Conservation (phyloP, 2,113 vertebrate genomes). For the Eptesicus fuscus region DNA sequence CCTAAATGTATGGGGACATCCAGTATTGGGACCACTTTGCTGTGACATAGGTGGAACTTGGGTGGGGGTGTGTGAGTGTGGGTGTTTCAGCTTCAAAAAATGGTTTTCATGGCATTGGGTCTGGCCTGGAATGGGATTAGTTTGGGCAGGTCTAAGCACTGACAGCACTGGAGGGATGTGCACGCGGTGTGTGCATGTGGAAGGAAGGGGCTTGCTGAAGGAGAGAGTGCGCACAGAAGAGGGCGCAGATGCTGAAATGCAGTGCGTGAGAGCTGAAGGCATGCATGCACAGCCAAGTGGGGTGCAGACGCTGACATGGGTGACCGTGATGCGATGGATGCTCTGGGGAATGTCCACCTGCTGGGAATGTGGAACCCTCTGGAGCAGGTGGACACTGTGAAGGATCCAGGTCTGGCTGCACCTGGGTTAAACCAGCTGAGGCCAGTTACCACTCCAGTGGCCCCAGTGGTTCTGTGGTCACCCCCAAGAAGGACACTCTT, state of each 20-base stretch:
- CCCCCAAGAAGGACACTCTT: not conserved
- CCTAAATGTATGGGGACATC: accelerated
- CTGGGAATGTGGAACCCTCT: not conserved
- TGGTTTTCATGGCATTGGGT: not conserved
- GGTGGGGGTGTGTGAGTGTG: not conserved
- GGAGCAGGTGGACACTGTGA: accelerated
- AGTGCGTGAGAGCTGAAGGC: not conserved
- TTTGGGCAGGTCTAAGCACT: not conserved
- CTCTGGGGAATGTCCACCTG: not conserved
- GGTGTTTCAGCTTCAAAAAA: not conserved
- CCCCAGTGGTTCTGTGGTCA: too few relatives aligned
- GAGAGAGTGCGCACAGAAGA: accelerated
- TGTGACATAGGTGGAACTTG: too few relatives aligned
- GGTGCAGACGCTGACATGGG: accelerated
- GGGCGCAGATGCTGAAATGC: accelerated
- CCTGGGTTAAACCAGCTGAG: not conserved
- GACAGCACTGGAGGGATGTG: not conserved
- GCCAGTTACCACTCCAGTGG: not conserved
- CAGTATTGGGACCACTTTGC: not conserved
- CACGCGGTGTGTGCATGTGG: accelerated
- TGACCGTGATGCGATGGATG: accelerated
- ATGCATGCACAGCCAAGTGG: accelerated
- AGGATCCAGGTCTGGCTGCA: not conserved
- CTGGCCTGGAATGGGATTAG: not conserved
- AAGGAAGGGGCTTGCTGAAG: not conserved